A percentile compares a stretch with the other conserved stretches of the same genome.
These are phyloP conservation scores for Trematocara nigrifrons DNA, from an alignment of 2,113 vertebrate genomes.

Conservation along the genomic window DNA sequence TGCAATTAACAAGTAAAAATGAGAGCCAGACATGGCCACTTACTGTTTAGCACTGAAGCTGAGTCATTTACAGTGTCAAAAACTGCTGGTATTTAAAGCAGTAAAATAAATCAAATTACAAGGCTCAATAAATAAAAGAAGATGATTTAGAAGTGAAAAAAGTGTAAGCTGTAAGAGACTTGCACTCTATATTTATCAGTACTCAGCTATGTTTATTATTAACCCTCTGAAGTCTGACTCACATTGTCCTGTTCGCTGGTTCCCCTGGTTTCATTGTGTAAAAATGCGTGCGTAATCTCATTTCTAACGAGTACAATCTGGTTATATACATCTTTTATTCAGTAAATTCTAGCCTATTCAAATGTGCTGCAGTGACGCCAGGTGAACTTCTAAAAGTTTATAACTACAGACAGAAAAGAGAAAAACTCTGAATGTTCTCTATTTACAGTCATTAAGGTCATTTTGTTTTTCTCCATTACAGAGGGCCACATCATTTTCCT, in stretches of 20 bases:
- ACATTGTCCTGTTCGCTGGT: not conserved
- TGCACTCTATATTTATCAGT: not conserved
- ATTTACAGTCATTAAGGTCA: not conserved
- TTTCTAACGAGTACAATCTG: not conserved
- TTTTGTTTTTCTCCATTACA: not conserved
- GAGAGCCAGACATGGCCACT: not conserved
- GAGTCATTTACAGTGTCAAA: not conserved
- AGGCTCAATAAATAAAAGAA: not conserved
- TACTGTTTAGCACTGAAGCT: not conserved
- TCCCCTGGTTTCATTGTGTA: not conserved
- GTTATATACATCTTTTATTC: not conserved
- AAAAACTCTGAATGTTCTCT: not conserved
- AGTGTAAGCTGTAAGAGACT: not conserved
- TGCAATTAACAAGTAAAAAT: not conserved
- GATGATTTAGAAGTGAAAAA: not conserved
- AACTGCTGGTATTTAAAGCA: not conserved
- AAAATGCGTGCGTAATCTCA: not conserved
- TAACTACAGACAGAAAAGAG: not conserved
- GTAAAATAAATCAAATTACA: not conserved
- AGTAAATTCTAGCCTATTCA: not conserved
- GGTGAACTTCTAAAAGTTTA: not conserved
- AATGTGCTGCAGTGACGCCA: not conserved
- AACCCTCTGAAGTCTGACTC: not conserved
- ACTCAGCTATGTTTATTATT: not conserved
- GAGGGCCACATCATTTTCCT: not conserved